A percentile compares a stretch with the other conserved stretches of the same genome.
Evolutionary conservation across 2,113 vertebrate species (phyloP).

Genomic region (Sylvia atricapilla): DNA sequence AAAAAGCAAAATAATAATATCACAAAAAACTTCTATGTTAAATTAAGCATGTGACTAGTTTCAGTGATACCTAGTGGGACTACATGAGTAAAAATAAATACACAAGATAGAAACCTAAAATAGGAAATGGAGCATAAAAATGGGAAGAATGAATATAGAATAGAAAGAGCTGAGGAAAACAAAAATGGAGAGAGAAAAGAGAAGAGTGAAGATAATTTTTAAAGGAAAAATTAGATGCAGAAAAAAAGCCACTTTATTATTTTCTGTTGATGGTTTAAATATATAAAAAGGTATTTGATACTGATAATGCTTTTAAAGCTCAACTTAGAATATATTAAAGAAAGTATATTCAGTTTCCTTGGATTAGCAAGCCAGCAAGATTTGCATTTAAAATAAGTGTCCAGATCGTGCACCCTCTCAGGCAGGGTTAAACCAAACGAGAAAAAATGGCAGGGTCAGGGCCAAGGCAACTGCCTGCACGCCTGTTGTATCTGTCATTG

Average conservation of each 20-base stretch:
- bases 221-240: neutral
- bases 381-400: slow-evolving; percentile 54
- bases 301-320: neutral
- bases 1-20: slow-evolving; percentile 10
- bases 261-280: neutral
- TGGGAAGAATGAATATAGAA: neutral
- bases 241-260: neutral
- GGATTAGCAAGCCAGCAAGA: neutral
- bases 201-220: neutral
- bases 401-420: neutral
- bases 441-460: slow-evolving; percentile 55
- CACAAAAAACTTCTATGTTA: neutral
- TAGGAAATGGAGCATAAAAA: neutral
- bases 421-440: slow-evolving; percentile 44
- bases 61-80: neutral
- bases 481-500: slow-evolving; percentile 53
- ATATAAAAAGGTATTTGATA: neutral
- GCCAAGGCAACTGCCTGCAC: slow-evolving; percentile 55
- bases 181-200: neutral
- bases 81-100: neutral
- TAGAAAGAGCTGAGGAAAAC: neutral
- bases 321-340: neutral
- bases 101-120: neutral
- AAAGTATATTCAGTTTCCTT: neutral
- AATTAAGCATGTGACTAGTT: slow-evolving; percentile 10